phyloP scores from a whole-genome alignment of 2,888 invertebrate genomes.

The Cheilosia impressa region DNA sequence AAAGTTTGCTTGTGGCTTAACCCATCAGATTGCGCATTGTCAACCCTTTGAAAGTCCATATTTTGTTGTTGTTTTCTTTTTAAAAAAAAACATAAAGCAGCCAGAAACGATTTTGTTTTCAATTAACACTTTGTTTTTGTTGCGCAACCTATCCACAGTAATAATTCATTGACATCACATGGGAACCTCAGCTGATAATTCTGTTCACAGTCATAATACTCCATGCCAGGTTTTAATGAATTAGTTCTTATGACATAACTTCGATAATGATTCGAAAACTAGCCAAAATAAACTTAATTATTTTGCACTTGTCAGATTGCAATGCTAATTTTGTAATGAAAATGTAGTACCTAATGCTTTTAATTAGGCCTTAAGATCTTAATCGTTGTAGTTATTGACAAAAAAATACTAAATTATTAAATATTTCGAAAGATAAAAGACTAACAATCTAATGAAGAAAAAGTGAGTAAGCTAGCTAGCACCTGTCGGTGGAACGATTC shows the following conservation, averaged over 20 bases:
- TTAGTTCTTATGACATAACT: conserved; percentile 13
- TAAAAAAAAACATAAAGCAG: neutral
- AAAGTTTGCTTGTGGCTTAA: too few species aligned
- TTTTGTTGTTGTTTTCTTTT: neutral
- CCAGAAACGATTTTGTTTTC: neutral
- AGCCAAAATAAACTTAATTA: conserved; percentile 7
- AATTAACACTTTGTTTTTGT: conserved; percentile 34
- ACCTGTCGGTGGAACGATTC: too few species aligned
- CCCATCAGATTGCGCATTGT: neutral
- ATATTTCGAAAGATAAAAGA: too few species aligned
- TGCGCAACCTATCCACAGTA: conserved; percentile 16
- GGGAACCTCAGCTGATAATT: conserved; percentile 25
- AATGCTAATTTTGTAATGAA: neutral
- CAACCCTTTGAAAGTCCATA: neutral
- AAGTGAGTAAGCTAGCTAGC: too few species aligned
- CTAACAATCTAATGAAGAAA: too few species aligned
- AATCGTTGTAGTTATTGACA: too few species aligned
- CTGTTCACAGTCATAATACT: neutral
- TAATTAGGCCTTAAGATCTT: too few species aligned
- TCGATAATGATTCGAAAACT: conserved; percentile 4
- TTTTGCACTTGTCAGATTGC: neutral
- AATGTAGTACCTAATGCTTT: too few species aligned
- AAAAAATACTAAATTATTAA: too few species aligned
- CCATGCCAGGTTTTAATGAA: conserved; percentile 20
- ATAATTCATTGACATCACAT: conserved; percentile 39